Conservation (phyloP, 2,113 vertebrate genomes). For the Cairina moschata region DNA sequence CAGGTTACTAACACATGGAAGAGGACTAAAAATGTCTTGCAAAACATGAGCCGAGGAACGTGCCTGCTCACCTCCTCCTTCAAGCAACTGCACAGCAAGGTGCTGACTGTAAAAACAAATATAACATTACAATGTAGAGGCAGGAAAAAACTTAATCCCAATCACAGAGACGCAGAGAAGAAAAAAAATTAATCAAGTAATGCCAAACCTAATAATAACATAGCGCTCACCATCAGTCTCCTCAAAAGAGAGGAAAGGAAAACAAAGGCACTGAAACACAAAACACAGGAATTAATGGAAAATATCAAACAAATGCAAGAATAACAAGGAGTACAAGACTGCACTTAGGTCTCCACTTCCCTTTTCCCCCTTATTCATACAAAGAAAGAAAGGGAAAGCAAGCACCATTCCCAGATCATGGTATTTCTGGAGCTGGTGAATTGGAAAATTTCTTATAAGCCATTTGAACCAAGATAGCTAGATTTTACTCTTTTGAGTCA, state of each 20-base stretch:
- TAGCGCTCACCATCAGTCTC: not conserved
- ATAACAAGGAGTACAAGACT: conserved; percentile 33
- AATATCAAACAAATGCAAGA: conserved; percentile 49
- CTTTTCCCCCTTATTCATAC: not conserved
- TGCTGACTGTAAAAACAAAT: conserved; percentile 63
- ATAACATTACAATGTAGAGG: conserved; percentile 20
- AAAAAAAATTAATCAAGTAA: conserved; percentile 49
- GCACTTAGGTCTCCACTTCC: not conserved
- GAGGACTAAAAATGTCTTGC: not conserved
- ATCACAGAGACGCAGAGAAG: conserved; percentile 45
- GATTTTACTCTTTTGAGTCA: not conserved
- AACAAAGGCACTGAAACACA: conserved; percentile 48
- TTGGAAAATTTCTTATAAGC: not conserved
- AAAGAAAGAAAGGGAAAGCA: conserved; percentile 11
- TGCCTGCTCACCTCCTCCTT: conserved; percentile 22
- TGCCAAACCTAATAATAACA: conserved; percentile 64
- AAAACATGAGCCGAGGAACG: conserved; percentile 4
- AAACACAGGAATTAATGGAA: conserved; percentile 58
- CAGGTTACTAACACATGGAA: not conserved
- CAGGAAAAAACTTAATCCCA: conserved; percentile 56
- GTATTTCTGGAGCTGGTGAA: not conserved
- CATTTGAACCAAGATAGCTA: not conserved
- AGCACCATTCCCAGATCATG: not conserved
- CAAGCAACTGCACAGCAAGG: conserved; percentile 37
- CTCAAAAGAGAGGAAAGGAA: conserved; percentile 56